Base-by-base conservation (phyloP, 2,888 invertebrate genomes). In the Nomada fucata region DNA sequence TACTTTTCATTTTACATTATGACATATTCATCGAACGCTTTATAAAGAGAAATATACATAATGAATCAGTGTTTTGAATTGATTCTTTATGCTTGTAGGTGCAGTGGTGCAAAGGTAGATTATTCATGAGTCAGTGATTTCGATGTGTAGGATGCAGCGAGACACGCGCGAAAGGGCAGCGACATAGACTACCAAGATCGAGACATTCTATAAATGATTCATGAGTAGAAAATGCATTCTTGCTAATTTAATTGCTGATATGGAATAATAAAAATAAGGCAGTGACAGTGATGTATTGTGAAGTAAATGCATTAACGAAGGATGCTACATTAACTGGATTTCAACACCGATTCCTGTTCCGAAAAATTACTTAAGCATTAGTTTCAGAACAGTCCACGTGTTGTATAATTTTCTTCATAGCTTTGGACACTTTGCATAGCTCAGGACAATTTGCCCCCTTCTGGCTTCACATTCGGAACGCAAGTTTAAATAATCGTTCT, bases 181-280 rank as follows among this genome's bases (percentile, higher is more conserved):
- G 67, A 76, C 85, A 72, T 47, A 67, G 65, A 50, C 79, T 81
- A 86, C 88, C 80, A 71, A 71, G 82, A 84, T 88, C 79, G 79
- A 83, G 76, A 61, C 79, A 79, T 88, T 81, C 82, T 82, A 89
- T 88, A 86, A 86, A 89, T 90, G 84, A 89, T 89, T 89, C 87
- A 87, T 86, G 84, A 91, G 86, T 85, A 65, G 76, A 79, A 68
- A 83, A 85, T 67, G 82, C 77, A 77, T 75, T 85, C 75, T 80
- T 85, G 81, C 68, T 76, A 70, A 74, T 78, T 79, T 76, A 73
- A 69, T 84, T 80, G 85, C 86, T 29, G 72, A 57, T 63, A 67
- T 23, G n/a, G 72, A 65, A 73, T 61, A 52, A 65, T 52, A 61
- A 61, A 79, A 73, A 26, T 36, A 23, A 61, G 42, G 44, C 47